These are phyloP conservation scores for Argya squamiceps DNA, from an alignment of 2,797 vertebrate species.

Conservation along the genomic window DNA sequence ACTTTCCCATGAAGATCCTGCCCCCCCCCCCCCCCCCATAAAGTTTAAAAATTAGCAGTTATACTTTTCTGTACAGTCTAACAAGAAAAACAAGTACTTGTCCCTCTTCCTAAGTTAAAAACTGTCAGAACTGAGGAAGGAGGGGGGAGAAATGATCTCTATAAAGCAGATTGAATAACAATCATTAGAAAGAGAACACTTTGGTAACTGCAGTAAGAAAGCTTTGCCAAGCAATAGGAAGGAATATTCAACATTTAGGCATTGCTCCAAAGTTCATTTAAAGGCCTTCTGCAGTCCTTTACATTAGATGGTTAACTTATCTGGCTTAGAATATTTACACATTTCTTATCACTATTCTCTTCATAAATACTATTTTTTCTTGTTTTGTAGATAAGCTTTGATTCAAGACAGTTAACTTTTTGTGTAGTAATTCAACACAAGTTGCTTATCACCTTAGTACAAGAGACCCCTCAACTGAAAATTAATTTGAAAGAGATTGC, in stretches of 20 bases:
- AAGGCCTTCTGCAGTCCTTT: background rate
- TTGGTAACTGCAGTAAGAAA: background rate
- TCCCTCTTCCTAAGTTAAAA: background rate
- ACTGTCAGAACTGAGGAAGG: background rate
- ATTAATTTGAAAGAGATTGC: conserved; percentile 73
- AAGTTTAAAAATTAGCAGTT: background rate
- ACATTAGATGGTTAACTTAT: background rate
- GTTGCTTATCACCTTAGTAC: conserved; percentile 71
- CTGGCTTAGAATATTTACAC: background rate
- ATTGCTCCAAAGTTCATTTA: background rate
- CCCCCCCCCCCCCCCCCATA: accelerated
- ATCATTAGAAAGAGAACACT: background rate
- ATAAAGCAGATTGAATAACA: background rate
- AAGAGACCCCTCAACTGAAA: conserved; percentile 68
- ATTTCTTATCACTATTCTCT: background rate
- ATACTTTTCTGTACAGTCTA: background rate
- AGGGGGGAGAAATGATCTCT: background rate
- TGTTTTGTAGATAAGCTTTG: conserved; percentile 51
- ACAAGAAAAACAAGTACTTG: background rate
- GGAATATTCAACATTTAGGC: background rate
- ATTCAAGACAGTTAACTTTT: conserved; percentile 57
- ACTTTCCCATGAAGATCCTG: background rate
- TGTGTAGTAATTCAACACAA: conserved; percentile 58
- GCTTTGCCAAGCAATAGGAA: background rate
- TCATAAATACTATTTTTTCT: conserved; percentile 6